These are phyloP conservation scores for Drosophila paramelanica DNA, from an alignment of 2,888 invertebrate species.

Conservation along the genomic window DNA sequence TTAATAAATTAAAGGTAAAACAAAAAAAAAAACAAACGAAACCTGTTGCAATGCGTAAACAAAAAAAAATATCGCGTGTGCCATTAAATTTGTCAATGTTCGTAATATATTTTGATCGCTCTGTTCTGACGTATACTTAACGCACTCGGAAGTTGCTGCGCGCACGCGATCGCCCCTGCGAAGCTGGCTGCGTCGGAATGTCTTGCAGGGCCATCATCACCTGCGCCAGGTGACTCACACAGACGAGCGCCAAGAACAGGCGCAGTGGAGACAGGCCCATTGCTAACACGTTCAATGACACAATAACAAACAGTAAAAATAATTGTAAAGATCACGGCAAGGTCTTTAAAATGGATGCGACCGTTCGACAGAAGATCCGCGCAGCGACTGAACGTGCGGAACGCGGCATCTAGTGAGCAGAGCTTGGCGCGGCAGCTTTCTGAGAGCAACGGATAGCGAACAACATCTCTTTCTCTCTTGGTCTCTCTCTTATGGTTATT, in stretches of 20 bases:
- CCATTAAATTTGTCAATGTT: neutral
- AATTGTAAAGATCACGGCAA: neutral
- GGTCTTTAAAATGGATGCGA: conserved; percentile 15
- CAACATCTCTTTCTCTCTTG: neutral
- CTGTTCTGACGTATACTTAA: conserved; percentile 39
- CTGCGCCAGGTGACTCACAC: conserved; percentile 5
- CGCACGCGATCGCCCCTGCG: conserved; percentile 4
- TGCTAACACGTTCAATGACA: neutral
- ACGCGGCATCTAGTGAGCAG: conserved; percentile 6
- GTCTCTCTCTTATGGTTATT: conserved; percentile 23
- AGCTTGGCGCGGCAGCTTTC: conserved; percentile 5
- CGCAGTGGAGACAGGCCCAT: conserved; percentile 25
- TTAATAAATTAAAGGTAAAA: too few relatives aligned
- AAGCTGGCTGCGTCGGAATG: neutral
- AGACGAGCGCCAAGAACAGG: conserved; percentile 16
- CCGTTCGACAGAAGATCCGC: conserved; percentile 30
- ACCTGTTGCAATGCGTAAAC: too few relatives aligned
- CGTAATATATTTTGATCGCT: neutral
- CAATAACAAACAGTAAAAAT: neutral
- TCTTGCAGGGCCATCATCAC: neutral
- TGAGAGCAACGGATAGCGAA: neutral
- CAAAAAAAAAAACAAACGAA: neutral
- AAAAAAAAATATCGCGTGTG: too few relatives aligned
- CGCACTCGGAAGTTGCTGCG: conserved; percentile 58
- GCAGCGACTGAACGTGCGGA: conserved; percentile 26